Conservation (phyloP, 2,797 vertebrate genomes). For the Anomalospiza imberbis region DNA sequence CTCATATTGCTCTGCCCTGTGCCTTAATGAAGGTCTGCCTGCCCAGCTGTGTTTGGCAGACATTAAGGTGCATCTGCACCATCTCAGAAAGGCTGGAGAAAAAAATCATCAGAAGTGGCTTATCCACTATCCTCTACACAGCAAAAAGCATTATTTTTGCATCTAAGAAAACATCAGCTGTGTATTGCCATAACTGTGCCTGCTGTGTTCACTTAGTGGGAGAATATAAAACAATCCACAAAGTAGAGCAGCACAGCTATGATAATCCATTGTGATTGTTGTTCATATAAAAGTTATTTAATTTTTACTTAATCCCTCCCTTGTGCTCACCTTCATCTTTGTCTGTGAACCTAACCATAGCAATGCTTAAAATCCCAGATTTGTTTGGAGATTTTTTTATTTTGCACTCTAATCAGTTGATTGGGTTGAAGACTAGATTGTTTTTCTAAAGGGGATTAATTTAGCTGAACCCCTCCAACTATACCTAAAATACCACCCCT, state of each 20-base stretch:
- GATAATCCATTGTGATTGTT: neutral
- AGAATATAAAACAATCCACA: neutral
- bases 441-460: neutral
- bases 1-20: fast-evolving
- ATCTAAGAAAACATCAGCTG: neutral
- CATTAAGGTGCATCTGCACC: neutral
- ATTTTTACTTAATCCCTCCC: neutral
- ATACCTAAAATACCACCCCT: neutral
- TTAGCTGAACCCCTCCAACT: fast-evolving
- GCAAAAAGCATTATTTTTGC: neutral
- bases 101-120: neutral
- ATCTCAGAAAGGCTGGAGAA: neutral
- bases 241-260: neutral
- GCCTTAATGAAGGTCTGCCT: neutral
- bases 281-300: neutral
- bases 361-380: neutral
- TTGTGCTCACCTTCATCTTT: neutral
- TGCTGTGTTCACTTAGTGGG: neutral
- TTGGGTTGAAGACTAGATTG: neutral
- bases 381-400: neutral
- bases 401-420: neutral
- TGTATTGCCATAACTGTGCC: neutral
- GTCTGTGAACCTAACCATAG: neutral
- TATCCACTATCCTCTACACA: fast-evolving
- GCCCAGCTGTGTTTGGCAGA: neutral